Evolutionary conservation across 2,888 invertebrate species (phyloP).

Genomic region (Drosophila formosana): DNA sequence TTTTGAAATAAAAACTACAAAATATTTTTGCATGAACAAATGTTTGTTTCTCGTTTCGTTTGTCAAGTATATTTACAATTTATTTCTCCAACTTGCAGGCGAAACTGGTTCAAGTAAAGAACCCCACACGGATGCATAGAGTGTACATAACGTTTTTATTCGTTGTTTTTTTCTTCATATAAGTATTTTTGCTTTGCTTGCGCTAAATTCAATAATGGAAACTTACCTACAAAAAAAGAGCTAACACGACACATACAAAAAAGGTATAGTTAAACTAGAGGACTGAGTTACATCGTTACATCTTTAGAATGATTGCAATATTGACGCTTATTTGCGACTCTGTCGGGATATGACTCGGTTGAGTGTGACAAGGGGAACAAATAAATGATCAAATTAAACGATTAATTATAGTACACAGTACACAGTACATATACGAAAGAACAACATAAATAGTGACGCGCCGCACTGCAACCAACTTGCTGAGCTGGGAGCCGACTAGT

Average conservation of each 20-base stretch:
- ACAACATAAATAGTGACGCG: constrained; percentile 35
- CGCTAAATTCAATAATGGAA: constrained; percentile 68
- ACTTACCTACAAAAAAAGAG: constrained; percentile 53
- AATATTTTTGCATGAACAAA: constrained; percentile 20
- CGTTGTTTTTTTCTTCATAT: constrained; percentile 36
- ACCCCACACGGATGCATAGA: constrained; percentile 21
- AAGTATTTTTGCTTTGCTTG: constrained; percentile 46
- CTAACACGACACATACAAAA: constrained; percentile 40
- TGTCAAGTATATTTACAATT: constrained; percentile 9
- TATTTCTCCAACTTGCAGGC: constrained; percentile 47
- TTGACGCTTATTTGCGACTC: constrained; percentile 21
- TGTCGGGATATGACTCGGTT: constrained; percentile 64
- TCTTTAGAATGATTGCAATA: constrained; percentile 26
- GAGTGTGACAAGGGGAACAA: constrained; percentile 25
- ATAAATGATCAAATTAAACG: constrained; percentile 30
- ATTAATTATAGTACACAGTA: constrained; percentile 45
- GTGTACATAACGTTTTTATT: constrained; percentile 37
- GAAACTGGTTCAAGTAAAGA: constrained; percentile 62
- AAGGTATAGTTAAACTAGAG: constrained; percentile 36
- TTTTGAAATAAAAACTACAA: constrained; percentile 44
- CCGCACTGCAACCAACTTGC: background rate
- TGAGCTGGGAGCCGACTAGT: constrained; percentile 48
- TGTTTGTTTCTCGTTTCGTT: constrained; percentile 44
- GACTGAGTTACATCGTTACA: constrained; percentile 39
- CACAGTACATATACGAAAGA: constrained; percentile 39